Base-by-base conservation (phyloP, 2,888 invertebrate species). In the Hoplodrina ambigua region DNA sequence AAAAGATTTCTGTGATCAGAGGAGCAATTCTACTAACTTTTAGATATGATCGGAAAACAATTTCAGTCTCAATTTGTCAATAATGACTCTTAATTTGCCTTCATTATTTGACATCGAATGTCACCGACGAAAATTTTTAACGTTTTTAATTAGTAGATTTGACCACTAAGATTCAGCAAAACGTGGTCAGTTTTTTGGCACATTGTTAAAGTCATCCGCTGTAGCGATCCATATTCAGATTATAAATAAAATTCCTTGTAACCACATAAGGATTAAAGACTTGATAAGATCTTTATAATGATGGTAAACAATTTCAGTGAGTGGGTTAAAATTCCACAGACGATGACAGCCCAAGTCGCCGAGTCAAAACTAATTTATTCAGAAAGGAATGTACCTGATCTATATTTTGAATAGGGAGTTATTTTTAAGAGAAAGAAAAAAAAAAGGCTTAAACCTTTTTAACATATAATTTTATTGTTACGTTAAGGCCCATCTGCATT, bases 231-330 rank as follows among this genome's bases (percentile, higher is more conserved):
- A 13, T 19, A n/a, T 19, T 37, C 20, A 55, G 54, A 50, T 63
- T 50, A 6, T n/a, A 56, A 72, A 72, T 58, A 66, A 58, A 72
- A 73, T 15, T 57, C 58, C 59, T 8, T n/a, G 52, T 15, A 60
- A 2, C 50, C 44, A 59, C 33, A 15, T 46, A 72, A 55, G 55
- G 50, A 67, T 37, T 17, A 44, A 58, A 49, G n/a, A 55, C 17
- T 25, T 15, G 65, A 66, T 73, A 71, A 33, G 33, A 71, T 71
- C 71, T 72, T 57, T 65, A 72, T 46, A 11, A 72, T 52, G 13
- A 64, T 19, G 37, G 25, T 25, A 30, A 55, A 57, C n/a, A 4
- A 52, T 56, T 72, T 73, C 65, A 65, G 46, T 53, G 44, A 50
- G 44, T n/a, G 25, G 8, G 17, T 25, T 65, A 37, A 50, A 55